Evolutionary conservation across 1,140 invertebrate genomes (phyloP), one percentile per base, ranked within the genome.

Genomic region (Sycophaga agraensis): DNA sequence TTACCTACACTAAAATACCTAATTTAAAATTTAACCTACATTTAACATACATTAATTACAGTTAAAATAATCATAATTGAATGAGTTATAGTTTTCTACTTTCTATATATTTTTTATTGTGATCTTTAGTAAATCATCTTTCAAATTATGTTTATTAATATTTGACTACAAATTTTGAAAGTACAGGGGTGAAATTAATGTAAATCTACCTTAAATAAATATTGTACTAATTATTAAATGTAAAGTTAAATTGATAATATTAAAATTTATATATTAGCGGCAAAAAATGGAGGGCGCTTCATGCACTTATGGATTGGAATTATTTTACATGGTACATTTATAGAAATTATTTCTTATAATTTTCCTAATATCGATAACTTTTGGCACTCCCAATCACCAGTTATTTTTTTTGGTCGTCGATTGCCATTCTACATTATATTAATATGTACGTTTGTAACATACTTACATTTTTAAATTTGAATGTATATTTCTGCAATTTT

Each of bases 361-460:
- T 66, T 85, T 34, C 81, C 88, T 0, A 86, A 88, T 64, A 81
- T 87, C 0, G 88, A 91, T 71, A 91, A 89, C 73, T 91, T 91
- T 72, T 92, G 90, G 89, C 89, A 91, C 73, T 86, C 88, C 8
- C 88, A 90, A 76, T 87, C 87, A 1, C 86, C 88, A 3, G 75
- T 91, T 9, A 87, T 89, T 63, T 82, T 92, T 19, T 73, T 91
- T 7, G 88, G 88, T 17, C 74, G 82, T 28, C 76, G 90, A 51
- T 71, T 90, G 22, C 89, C 90, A 3, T 67, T 91, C 0, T 87
- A 91, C 66, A 89, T 91, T 43, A 82, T 89, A 14, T 76, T 89
- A 21, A 67, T 91, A 12, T 91, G 89, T 91, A 83, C 85, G 87
- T 85, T 73, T 67, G 63, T 61, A 14, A 26, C 48, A 39, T 64